Conservation (phyloP, 2,888 invertebrate genomes). For the Alentia gelatinosa region DNA sequence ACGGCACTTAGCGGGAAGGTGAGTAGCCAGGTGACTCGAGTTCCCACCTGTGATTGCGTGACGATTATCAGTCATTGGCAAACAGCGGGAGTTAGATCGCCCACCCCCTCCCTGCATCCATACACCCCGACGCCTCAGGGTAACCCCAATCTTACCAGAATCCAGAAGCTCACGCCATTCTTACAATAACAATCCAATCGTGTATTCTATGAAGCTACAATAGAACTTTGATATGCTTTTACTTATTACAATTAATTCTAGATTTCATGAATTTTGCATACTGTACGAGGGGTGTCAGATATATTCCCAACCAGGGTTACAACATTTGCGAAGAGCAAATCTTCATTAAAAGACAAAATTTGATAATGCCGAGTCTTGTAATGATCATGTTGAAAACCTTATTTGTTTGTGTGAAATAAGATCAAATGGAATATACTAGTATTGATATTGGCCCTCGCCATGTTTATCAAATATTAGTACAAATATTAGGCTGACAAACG, state of each 20-base stretch:
- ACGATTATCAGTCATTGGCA: constrained; percentile 24
- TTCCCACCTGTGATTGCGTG: constrained; percentile 36
- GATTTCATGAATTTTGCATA: too few species aligned
- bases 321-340: too few species aligned
- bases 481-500: not conserved
- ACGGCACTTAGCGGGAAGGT: not conserved
- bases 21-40: not conserved
- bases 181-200: too few species aligned
- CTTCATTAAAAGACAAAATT: too few species aligned
- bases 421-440: not conserved
- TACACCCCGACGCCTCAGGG: not conserved
- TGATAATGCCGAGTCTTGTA: too few species aligned
- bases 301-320: too few species aligned
- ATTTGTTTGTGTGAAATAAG: not conserved
- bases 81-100: constrained; percentile 19
- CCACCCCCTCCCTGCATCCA: not conserved
- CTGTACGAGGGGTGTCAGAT: too few species aligned
- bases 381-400: not conserved
- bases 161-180: too few species aligned
- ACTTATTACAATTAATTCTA: too few species aligned
- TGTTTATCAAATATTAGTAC: not conserved
- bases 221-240: too few species aligned
- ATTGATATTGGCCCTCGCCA: not conserved
- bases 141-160: too few species aligned
- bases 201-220: too few species aligned